These are phyloP conservation scores for Centropristis striata DNA, from an alignment of 2,113 vertebrate genomes.

Conservation along the genomic window DNA sequence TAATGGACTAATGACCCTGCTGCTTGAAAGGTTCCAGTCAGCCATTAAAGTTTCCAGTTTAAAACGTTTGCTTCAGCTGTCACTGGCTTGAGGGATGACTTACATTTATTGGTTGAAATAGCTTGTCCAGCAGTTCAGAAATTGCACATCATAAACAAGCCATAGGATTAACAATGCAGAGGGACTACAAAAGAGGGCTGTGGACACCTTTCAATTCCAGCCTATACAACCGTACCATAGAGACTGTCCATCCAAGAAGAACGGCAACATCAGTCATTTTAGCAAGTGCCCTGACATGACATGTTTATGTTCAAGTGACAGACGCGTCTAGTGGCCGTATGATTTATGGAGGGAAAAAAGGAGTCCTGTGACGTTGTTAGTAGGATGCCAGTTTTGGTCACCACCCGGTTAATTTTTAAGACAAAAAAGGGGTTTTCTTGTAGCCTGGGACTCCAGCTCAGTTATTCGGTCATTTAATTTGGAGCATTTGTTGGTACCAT, in stretches of 20 bases:
- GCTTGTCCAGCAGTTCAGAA: background rate
- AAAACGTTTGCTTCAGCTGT: constrained; percentile 1
- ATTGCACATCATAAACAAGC: background rate
- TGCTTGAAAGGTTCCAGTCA: constrained; percentile 16
- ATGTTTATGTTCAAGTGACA: background rate
- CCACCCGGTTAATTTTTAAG: too few relatives aligned
- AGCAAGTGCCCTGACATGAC: too few relatives aligned
- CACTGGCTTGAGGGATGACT: background rate
- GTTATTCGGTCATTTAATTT: background rate
- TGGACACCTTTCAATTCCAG: background rate
- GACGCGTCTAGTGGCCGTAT: background rate
- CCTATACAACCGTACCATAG: background rate
- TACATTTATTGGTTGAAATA: background rate
- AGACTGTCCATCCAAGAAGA: background rate
- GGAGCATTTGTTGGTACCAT: background rate
- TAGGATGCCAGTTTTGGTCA: too few relatives aligned
- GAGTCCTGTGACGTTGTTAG: background rate
- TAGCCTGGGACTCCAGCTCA: too few relatives aligned
- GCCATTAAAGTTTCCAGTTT: constrained; percentile 1
- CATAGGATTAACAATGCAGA: background rate
- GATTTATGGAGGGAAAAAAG: background rate
- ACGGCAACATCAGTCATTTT: background rate
- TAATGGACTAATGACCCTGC: constrained; percentile 13
- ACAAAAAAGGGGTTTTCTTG: too few relatives aligned
- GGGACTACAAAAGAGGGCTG: background rate